Conservation (phyloP, 2,113 vertebrate species). For the Acrocephalus kingi region DNA sequence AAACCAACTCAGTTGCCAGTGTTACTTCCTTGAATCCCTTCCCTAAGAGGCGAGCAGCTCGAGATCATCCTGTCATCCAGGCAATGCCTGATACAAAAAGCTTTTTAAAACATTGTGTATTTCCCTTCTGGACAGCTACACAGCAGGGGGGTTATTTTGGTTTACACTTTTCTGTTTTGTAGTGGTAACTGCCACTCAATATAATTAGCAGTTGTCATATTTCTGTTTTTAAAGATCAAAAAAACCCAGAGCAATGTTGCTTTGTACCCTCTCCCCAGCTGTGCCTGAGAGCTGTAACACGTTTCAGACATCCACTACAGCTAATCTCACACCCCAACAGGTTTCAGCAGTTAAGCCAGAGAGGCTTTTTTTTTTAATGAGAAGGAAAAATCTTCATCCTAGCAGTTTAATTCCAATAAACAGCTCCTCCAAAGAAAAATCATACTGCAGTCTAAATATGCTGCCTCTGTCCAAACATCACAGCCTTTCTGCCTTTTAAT, state of each 20-base stretch:
- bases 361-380: neutral
- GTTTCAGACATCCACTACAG: neutral
- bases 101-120: neutral
- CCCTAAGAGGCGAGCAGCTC: neutral
- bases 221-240: slow-evolving; percentile 4
- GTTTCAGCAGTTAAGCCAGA: neutral
- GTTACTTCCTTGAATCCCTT: neutral
- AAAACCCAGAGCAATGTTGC: neutral
- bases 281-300: neutral
- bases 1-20: neutral
- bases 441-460: neutral
- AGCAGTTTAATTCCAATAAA: neutral
- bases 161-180: neutral
- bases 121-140: slow-evolving; percentile 9
- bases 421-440: neutral
- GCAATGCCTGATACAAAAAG: neutral
- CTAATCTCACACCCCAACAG: slow-evolving; percentile 2
- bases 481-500: neutral
- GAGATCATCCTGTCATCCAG: neutral
- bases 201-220: slow-evolving; percentile 53
- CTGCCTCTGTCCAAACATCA: neutral
- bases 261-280: slow-evolving; percentile 41
- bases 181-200: slow-evolving; percentile 5
- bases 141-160: neutral
- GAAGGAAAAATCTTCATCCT: neutral